A percentile compares a stretch with the other conserved stretches of the same genome.
These are phyloP conservation scores for Norana najaformis DNA, from an alignment of 2,888 invertebrate species.

Conservation along the genomic window DNA sequence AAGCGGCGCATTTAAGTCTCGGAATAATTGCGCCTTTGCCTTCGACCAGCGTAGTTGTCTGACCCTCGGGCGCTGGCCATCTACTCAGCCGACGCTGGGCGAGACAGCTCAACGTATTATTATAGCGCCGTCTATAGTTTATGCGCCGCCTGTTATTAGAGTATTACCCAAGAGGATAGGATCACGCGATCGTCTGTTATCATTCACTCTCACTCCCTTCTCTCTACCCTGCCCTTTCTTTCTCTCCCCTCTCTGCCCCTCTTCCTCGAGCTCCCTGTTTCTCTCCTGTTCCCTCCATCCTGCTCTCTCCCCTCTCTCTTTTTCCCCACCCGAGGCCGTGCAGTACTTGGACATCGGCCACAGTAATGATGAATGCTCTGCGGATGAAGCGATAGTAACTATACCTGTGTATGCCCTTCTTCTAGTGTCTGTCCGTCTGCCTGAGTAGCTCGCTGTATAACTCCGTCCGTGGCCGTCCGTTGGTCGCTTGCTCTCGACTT, in stretches of 20 bases:
- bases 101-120: slow-evolving; percentile 6
- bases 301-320: background rate
- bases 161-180: slow-evolving; percentile 7
- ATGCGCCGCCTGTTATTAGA: background rate
- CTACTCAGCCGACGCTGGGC: background rate
- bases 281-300: background rate
- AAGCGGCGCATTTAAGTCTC: slow-evolving; percentile 3
- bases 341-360: too few species aligned
- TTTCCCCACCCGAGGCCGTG: background rate
- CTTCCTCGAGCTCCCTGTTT: background rate
- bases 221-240: background rate
- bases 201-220: slow-evolving; percentile 13
- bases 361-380: background rate
- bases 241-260: background rate
- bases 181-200: slow-evolving; percentile 13
- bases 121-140: slow-evolving; percentile 13
- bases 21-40: slow-evolving; percentile 13
- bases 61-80: background rate
- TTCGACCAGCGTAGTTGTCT: background rate
- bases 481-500: background rate
- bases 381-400: slow-evolving; percentile 5
- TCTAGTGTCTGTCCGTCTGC: background rate
- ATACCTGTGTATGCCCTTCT: background rate
- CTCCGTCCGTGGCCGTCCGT: background rate
- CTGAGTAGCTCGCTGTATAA: background rate